Conservation (phyloP, 2,888 invertebrate genomes). For the Sceliomorpha sp. region DNA sequence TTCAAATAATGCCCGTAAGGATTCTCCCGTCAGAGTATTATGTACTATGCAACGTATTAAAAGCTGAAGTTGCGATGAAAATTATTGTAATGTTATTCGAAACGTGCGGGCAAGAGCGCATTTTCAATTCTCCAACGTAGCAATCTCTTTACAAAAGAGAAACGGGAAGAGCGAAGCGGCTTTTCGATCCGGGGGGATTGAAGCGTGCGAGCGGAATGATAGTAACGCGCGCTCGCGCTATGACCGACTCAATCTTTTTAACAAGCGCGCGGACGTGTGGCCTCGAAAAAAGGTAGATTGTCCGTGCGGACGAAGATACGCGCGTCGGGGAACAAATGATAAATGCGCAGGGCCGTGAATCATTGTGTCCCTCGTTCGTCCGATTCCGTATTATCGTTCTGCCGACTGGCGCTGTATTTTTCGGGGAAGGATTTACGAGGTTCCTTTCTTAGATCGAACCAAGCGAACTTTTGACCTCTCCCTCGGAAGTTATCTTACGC, state of each 20-base stretch:
- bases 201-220: conserved; percentile 43
- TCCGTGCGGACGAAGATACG: conserved; percentile 15
- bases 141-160: conserved; percentile 19
- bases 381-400: conserved; percentile 9
- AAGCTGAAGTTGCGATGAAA: conserved; percentile 26
- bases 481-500: too few relatives aligned
- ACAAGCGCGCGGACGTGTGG: conserved; percentile 16
- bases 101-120: conserved; percentile 22
- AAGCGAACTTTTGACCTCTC: too few relatives aligned
- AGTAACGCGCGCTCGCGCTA: conserved; percentile 21
- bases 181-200: conserved; percentile 39
- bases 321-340: conserved; percentile 10
- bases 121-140: conserved; percentile 47
- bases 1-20: too few relatives aligned
- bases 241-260: conserved; percentile 31
- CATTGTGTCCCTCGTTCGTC: conserved; percentile 4
- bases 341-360: conserved; percentile 18
- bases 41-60: not conserved
- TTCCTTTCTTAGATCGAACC: conserved; percentile 1
- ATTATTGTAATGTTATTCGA: conserved; percentile 29
- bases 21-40: too few relatives aligned
- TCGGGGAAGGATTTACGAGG: not conserved
- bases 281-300: conserved; percentile 37
- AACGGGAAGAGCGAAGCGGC: conserved; percentile 30
- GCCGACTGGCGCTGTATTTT: not conserved